Base-by-base conservation (phyloP, 2,113 vertebrate species). In the Platichthys stellatus region DNA sequence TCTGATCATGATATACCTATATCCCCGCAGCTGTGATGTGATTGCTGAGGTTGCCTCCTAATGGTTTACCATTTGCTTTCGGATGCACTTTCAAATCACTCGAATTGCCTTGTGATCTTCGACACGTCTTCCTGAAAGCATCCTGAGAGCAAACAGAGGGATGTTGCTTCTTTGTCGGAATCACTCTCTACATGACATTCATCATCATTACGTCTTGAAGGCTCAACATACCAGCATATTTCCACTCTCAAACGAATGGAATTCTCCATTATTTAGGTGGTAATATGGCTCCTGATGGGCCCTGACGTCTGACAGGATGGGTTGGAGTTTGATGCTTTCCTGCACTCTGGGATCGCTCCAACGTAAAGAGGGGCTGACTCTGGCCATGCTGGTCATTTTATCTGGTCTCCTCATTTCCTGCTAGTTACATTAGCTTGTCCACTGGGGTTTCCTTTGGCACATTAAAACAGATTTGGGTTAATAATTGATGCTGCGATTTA, bases 401-500 rank as follows among this genome's bases (percentile, higher is more conserved):
- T 85, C 88, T 79, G 59, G 81, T 88, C 89, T 85, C 60, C 74
- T 89, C 40, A 35, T 88, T 93, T 93, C 91, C 91, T 91, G 91
- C 81, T 84, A 74, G 85, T 90, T 91, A 91, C 92, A 93, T 93
- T 93, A 93, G 92, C 80, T 63, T 12, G 18, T 74, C 86, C 84
- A 6, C 74, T 68, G 90, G 90, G 91, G 78, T 83, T 92, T 92
- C 90, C 88, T 93, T 93, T 92, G 81, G 91, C 92, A 93, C 91
- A 92, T 93, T 93, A 93, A 92, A 91, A 89, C 84, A 90, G 90
- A 93, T 93, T 92, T 91, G 82, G 86, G 78, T 93, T 86, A 93
- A 93, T 93, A 93, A 93, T 93, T 93, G 88, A 93, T 93, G 90
- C 80, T 76, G 81, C 81, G 62, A 92, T 93, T 91, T 93, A 93